Percentiles rank a stretch among this genome's conserved stretches.
Conservation (phyloP, 2,113 vertebrate species). For the Phalacrocorax pelagicus region DNA sequence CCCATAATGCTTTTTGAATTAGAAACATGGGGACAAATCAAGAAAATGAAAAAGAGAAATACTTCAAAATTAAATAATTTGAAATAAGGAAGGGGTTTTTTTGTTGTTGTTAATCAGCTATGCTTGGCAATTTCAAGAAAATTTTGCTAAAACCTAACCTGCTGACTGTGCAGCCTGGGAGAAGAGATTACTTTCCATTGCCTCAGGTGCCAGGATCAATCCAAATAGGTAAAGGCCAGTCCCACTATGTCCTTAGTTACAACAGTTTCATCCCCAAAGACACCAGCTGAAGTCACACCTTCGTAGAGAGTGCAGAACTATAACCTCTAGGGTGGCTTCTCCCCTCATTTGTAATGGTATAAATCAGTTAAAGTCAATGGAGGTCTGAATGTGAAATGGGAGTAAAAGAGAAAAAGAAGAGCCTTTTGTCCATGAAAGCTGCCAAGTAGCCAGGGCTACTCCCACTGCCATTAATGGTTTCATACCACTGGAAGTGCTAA, state of each 20-base stretch:
- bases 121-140: background rate
- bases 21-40: background rate
- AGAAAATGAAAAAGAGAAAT: background rate
- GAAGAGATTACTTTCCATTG: background rate
- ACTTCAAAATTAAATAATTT: background rate
- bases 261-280: background rate
- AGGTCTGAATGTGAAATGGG: background rate
- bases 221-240: background rate
- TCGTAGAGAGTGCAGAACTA: background rate
- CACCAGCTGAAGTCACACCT: background rate
- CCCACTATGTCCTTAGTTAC: background rate
- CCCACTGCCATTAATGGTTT: background rate
- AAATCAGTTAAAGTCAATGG: background rate
- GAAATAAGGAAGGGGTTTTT: background rate
- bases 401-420: background rate
- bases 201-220: background rate
- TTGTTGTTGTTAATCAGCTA: background rate
- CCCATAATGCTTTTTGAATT: slow-evolving; percentile 12
- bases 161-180: background rate
- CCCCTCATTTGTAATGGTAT: background rate
- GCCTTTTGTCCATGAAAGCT: background rate
- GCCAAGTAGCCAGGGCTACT: background rate
- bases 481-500: background rate
- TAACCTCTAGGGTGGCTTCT: background rate
- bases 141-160: background rate